Base-by-base conservation (phyloP, 1,140 invertebrate genomes). In the Aradophagus sp. region DNA sequence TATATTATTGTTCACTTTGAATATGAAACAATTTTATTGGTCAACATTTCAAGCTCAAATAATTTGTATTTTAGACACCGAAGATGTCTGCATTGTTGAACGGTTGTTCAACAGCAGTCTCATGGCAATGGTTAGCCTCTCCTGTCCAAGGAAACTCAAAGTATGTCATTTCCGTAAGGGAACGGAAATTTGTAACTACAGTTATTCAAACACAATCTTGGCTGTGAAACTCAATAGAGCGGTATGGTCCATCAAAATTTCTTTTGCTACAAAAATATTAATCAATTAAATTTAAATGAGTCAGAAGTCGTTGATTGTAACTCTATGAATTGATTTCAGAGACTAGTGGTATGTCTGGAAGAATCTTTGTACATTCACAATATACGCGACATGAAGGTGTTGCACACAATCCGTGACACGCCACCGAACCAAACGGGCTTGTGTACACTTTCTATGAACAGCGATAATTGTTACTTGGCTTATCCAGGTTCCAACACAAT, bases 301-400 rank as follows among this genome's bases (percentile, higher is more conserved):
- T n/a, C n/a, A n/a, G n/a, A n/a, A n/a, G n/a, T n/a, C n/a, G n/a
- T n/a, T n/a, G n/a, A n/a, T n/a, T n/a, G n/a, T n/a, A n/a, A n/a
- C n/a, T n/a, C n/a, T n/a, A n/a, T n/a, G n/a, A n/a, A n/a, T 32
- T 29, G 36, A 23, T 89, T 89, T 8, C 88, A 97, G 93, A 90
- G 98, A 78, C 87, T 99, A 80, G 93, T 99, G 50, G 98, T 99
- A 66, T 99, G 97, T 86, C 86, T 99, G 73, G 97, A 99, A 86
- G 97, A 99, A 84, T 96, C 94, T 48, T 88, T 99, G 50, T 98
- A 98, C 83, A 98, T 99, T 79, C 97, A 99, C 88, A 99, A 99
- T 87, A 98, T 99, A 71, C 90, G 94, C 36, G 97, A 99, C 83
- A 99, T 99, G 97, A 98, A 97, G 87, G 94, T 99, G 17, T 88